These are phyloP conservation scores for Platyura marginata DNA, from an alignment of 1,140 invertebrate genomes.

Conservation along the genomic window DNA sequence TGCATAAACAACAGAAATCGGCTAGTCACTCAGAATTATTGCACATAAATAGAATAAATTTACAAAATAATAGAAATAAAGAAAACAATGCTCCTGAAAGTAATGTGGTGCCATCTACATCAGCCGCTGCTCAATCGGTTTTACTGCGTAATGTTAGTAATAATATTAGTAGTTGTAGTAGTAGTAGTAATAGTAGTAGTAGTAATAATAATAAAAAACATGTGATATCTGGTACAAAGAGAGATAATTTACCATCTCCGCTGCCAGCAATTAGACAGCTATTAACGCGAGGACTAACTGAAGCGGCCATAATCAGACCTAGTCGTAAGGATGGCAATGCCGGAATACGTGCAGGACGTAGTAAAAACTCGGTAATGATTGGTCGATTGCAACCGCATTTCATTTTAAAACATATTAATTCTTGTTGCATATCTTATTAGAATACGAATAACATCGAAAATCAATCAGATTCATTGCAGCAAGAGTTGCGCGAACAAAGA, in stretches of 20 bases:
- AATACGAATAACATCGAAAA: too few species aligned
- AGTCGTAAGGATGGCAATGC: constrained; percentile 17
- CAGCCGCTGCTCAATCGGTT: constrained; percentile 2
- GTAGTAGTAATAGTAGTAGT: neutral
- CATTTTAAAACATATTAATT: constrained; percentile 10
- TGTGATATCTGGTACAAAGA: constrained; percentile 2
- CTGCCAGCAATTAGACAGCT: constrained; percentile 7
- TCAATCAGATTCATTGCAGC: neutral
- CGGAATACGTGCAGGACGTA: too few species aligned
- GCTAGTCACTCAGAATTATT: neutral
- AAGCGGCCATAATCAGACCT: constrained; percentile 19
- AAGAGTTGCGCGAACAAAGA: constrained; percentile 17
- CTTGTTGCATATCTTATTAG: too few species aligned
- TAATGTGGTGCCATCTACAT: neutral
- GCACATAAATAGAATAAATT: neutral
- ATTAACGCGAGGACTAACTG: constrained; percentile 18
- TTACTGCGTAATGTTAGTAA: neutral
- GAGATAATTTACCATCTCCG: constrained; percentile 1
- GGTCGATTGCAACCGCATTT: constrained; percentile 5
- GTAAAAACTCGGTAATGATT: too few species aligned
- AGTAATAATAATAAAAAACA: constrained; percentile 3
- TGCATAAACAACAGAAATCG: neutral
- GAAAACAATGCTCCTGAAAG: neutral
- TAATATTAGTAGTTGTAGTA: neutral
- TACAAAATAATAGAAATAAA: neutral